Conservation (phyloP, 2,797 vertebrate genomes). For the Urosaurus nigricauda region DNA sequence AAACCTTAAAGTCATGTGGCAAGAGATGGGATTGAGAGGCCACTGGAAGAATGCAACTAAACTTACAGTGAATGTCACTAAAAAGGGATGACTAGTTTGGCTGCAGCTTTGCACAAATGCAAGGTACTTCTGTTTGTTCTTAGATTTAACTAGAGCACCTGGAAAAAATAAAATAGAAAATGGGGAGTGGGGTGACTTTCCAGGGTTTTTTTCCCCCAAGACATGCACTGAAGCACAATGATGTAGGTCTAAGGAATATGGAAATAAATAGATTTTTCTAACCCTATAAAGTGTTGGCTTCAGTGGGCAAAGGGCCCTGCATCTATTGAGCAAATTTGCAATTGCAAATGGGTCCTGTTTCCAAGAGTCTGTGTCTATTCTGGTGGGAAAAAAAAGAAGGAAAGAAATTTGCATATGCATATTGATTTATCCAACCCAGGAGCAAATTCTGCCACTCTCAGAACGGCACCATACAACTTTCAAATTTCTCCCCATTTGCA, state of each 20-base stretch:
- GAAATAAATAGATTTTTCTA: neutral
- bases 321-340: conserved; percentile 61
- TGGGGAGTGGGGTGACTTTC: too few relatives aligned
- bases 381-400: neutral
- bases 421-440: conserved; percentile 67
- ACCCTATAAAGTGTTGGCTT: neutral
- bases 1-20: neutral
- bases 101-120: neutral
- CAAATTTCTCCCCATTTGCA: conserved; percentile 66
- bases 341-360: conserved; percentile 66
- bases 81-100: too few relatives aligned
- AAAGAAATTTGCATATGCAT: conserved; percentile 66
- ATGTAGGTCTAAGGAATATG: too few relatives aligned
- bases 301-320: conserved; percentile 45
- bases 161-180: neutral
- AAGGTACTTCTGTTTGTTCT: neutral
- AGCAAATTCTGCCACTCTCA: conserved; percentile 61
- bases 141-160: neutral
- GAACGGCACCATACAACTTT: conserved; percentile 57
- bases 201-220: neutral
- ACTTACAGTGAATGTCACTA: too few relatives aligned
- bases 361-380: conserved; percentile 47
- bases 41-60: too few relatives aligned
- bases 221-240: neutral
- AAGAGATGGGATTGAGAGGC: neutral